These are phyloP conservation scores for Eolophus roseicapilla DNA, from an alignment of 2,113 vertebrate species.

Conservation along the genomic window DNA sequence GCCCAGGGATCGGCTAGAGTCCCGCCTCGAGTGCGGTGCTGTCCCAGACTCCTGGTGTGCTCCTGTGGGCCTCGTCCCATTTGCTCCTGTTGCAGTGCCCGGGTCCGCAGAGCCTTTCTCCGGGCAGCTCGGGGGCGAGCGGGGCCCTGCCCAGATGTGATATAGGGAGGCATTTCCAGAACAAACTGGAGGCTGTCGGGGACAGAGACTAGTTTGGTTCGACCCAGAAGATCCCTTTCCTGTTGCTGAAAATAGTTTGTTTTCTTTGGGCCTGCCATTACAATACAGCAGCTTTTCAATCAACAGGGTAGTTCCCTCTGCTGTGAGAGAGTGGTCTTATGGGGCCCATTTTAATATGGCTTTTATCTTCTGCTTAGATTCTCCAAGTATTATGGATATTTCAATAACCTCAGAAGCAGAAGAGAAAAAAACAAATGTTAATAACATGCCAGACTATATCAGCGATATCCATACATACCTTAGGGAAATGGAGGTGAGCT, in stretches of 20 bases:
- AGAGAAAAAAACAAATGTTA: slow-evolving; percentile 79
- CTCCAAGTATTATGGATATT: slow-evolving; percentile 90
- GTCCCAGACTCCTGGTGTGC: neutral
- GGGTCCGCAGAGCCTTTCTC: neutral
- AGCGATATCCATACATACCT: slow-evolving; percentile 89
- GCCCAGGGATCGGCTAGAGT: neutral
- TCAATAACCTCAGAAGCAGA: slow-evolving; percentile 83
- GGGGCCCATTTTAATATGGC: neutral
- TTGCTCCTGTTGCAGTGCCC: neutral
- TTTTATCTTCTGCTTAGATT: slow-evolving; percentile 74
- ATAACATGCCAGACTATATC: slow-evolving; percentile 86
- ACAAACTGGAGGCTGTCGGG: accelerated
- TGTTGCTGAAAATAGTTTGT: accelerated
- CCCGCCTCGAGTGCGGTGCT: neutral
- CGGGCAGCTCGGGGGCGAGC: accelerated
- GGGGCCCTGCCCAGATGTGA: accelerated
- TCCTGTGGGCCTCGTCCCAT: accelerated
- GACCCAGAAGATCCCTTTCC: accelerated
- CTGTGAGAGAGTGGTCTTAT: neutral
- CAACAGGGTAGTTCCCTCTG: neutral
- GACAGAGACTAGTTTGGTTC: accelerated
- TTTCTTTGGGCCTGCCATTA: accelerated
- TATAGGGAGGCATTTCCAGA: accelerated
- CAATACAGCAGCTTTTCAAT: accelerated
- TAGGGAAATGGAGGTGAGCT: slow-evolving; percentile 91